Evolutionary conservation across 1,140 invertebrate genomes (phyloP), one percentile per base, ranked within the genome.

Genomic region (Laupala kohalensis): DNA sequence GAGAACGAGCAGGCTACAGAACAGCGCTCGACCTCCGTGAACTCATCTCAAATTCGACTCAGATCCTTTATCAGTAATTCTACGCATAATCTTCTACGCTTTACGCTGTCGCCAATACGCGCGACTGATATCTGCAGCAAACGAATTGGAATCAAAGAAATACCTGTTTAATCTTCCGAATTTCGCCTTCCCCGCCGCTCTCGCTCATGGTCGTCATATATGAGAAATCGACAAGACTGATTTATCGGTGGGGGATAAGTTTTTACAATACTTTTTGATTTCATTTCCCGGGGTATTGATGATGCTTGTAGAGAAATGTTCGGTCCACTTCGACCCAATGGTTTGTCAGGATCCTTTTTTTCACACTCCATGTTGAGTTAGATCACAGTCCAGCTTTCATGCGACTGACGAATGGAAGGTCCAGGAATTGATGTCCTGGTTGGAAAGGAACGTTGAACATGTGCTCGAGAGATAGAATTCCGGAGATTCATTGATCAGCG

Each of bases 21-120:
- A 94, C 92, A 0, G 90, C 91, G 6, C 81, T 94, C 64, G 92
- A 95, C 78, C 83, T 93, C 64, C 88, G 87, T 74, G 94, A 94
- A 78, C 76, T 93, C 91, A 90, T 64, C 79, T 97, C 25, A 93
- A 96, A 79, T 92, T 93, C 1, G 88, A 91, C 28, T 84, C 80
- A 30, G 95, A 98, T 83, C 95, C 95, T 1, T 77, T 97, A 72
- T 92, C 89, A 26, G 85, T 91, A 9, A 82, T 93, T 37, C 82
- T 96, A 25, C 85, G 90, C 74, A 87, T 98, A 4, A 95, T 97
- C 78, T 94, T 93, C 74, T 93, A 95, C 78, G 94, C 95, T 0
- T 77, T 97, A 37, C 82, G 92, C 72, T 86, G 90, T 65, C 87
- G 87, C 69, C 90, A 97, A 81, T 93, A 91, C 77, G 80, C 86